These are phyloP conservation scores for Agriopis leucophaearia DNA, from an alignment of 2,888 invertebrate species.

Conservation along the genomic window DNA sequence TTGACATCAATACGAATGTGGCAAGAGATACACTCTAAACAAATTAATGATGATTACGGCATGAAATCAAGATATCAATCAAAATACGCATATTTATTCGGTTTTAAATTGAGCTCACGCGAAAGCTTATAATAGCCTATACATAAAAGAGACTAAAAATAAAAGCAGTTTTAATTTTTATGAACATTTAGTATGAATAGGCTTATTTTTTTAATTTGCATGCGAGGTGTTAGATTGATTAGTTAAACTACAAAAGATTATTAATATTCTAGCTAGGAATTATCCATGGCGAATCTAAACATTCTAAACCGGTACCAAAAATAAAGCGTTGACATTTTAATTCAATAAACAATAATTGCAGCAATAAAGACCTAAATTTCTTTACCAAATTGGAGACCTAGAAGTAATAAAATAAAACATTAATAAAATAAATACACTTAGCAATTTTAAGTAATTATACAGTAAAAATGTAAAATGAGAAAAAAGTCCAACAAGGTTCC, in stretches of 20 bases:
- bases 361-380: conserved; percentile 13
- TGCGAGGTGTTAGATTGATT: conserved; percentile 20
- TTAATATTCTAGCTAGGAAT: conserved; percentile 5
- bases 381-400: conserved; percentile 12
- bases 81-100: conserved; percentile 26
- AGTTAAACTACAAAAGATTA: conserved; percentile 16
- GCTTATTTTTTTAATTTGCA: not conserved
- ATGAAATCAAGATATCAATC: conserved; percentile 26
- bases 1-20: conserved; percentile 29
- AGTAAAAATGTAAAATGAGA: not conserved
- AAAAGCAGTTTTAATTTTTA: conserved; percentile 1
- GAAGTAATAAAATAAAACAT: conserved; percentile 11
- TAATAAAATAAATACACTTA: not conserved
- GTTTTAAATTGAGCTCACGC: conserved; percentile 17
- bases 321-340: conserved; percentile 26
- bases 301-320: conserved; percentile 21
- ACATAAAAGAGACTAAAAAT: not conserved
- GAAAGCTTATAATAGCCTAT: conserved; percentile 19
- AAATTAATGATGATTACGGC: conserved; percentile 24
- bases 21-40: conserved; percentile 24
- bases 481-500: not conserved
- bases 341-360: conserved; percentile 22
- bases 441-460: not conserved
- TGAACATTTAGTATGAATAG: not conserved
- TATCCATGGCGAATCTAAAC: conserved; percentile 23